These are phyloP conservation scores for Oceanodroma tethys DNA, from an alignment of 2,113 vertebrate species.

Conservation along the genomic window DNA sequence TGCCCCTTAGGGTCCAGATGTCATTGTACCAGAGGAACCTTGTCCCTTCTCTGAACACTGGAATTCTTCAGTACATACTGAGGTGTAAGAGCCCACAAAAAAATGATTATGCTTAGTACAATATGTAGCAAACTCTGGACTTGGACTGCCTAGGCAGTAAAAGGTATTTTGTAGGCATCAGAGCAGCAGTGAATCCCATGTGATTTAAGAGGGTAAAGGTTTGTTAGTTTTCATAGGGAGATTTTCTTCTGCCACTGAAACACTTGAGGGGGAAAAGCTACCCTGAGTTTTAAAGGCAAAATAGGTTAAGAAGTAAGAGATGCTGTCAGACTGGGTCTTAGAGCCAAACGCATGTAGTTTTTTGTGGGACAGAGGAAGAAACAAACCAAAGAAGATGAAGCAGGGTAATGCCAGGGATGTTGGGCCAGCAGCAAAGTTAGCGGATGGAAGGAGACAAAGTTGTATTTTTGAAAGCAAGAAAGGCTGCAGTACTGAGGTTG, in stretches of 20 bases:
- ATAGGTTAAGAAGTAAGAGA: background rate
- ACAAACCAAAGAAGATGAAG: background rate
- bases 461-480: background rate
- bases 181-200: background rate
- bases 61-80: background rate
- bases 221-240: background rate
- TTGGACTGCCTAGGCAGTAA: background rate
- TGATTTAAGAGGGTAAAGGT: background rate
- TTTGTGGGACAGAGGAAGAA: background rate
- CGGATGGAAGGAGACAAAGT: background rate
- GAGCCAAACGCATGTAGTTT: fast-evolving
- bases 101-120: background rate
- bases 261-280: background rate
- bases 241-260: background rate
- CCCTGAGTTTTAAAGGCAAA: background rate
- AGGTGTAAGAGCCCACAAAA: background rate
- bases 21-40: background rate
- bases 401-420: background rate
- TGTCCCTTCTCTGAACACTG: background rate
- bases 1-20: background rate
- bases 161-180: background rate
- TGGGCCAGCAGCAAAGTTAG: background rate
- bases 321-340: background rate
- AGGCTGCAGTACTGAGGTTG: background rate
- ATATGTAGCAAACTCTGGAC: background rate